These are phyloP conservation scores for Bradypus variegatus DNA, from an alignment of 2,797 vertebrate genomes.

Conservation along the genomic window DNA sequence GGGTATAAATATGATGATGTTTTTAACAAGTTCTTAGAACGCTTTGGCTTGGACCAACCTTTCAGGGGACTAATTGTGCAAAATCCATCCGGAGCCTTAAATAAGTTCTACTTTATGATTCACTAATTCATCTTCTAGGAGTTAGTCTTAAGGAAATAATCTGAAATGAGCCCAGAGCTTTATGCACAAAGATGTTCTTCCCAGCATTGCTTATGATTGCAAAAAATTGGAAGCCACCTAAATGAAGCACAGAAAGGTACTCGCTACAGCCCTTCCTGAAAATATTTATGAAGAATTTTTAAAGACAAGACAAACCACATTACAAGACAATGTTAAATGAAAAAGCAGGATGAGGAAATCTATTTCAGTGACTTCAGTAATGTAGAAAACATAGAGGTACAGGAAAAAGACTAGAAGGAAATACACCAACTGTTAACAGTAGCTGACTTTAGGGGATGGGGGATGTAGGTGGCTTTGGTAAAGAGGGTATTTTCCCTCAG, in stretches of 20 bases:
- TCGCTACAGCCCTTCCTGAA: background rate
- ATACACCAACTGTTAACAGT: background rate
- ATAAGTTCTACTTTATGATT: slow-evolving; percentile 9
- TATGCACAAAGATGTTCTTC: background rate
- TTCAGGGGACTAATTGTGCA: slow-evolving; percentile 5
- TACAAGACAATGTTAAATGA: background rate
- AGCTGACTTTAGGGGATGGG: background rate
- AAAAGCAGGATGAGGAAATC: background rate
- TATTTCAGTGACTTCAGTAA: background rate
- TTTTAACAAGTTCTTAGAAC: background rate
- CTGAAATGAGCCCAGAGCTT: background rate
- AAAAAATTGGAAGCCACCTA: background rate
- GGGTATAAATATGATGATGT: background rate
- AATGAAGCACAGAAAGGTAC: background rate
- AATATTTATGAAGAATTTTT: background rate
- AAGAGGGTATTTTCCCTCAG: background rate
- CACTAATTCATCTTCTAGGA: slow-evolving; percentile 1
- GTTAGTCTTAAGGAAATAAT: background rate
- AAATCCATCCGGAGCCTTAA: slow-evolving; percentile 19
- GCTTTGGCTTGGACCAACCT: background rate
- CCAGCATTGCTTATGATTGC: background rate
- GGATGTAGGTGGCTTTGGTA: background rate
- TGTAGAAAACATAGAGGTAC: background rate
- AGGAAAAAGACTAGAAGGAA: background rate
- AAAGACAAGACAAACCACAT: background rate